Percentiles rank a stretch among this genome's conserved stretches.
Conservation (phyloP, 2,888 invertebrate genomes). For the Tuberolachnus salignus region DNA sequence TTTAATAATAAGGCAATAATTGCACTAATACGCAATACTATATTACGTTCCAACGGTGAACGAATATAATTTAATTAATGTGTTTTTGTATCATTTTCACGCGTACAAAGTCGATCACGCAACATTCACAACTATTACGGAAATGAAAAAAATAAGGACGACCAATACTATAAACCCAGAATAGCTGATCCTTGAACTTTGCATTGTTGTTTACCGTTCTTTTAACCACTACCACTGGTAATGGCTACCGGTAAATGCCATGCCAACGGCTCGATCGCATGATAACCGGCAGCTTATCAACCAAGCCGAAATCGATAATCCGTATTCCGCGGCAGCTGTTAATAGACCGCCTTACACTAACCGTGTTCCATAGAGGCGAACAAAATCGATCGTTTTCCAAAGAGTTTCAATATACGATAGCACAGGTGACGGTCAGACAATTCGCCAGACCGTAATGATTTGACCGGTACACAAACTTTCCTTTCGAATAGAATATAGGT, state of each 20-base stretch:
- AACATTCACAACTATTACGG: not conserved
- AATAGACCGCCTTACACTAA: too few relatives aligned
- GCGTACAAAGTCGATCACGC: not conserved
- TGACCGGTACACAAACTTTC: too few relatives aligned
- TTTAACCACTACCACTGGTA: not conserved
- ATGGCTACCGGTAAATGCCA: not conserved
- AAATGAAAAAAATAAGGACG: not conserved
- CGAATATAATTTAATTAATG: not conserved
- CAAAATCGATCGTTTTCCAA: too few relatives aligned
- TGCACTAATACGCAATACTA: too few relatives aligned
- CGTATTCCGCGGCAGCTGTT: too few relatives aligned
- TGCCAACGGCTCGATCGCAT: not conserved
- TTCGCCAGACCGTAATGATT: too few relatives aligned
- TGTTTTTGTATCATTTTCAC: not conserved
- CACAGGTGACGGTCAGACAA: too few relatives aligned
- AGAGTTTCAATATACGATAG: too few relatives aligned
- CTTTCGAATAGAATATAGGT: too few relatives aligned
- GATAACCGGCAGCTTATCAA: slow-evolving; percentile 31
- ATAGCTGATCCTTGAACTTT: slow-evolving; percentile 45
- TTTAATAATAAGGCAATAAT: not conserved
- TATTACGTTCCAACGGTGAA: not conserved
- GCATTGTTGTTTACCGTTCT: slow-evolving; percentile 29
- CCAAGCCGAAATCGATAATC: not conserved
- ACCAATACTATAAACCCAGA: not conserved
- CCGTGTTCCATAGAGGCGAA: too few relatives aligned